phyloP scores from a whole-genome alignment of 2,113 vertebrate genomes.

The Brachirus orientalis region DNA sequence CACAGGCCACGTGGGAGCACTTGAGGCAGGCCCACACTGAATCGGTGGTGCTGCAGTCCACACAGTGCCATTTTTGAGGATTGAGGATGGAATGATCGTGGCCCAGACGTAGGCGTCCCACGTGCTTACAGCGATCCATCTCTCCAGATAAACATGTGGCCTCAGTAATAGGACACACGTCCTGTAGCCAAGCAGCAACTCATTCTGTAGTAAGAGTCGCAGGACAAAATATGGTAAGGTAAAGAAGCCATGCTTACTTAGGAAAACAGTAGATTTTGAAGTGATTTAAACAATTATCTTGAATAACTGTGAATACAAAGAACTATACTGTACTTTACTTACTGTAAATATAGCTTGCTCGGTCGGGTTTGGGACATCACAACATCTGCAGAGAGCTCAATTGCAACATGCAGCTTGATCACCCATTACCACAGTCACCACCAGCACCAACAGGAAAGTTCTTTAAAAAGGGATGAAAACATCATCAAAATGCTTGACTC shows the following conservation, averaged over 20 bases:
- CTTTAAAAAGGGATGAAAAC: conserved; percentile 28
- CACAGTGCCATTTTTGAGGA: conserved; percentile 96
- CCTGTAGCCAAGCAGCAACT: conserved; percentile 63
- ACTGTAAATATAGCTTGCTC: conserved; percentile 47
- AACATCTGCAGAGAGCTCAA: conserved; percentile 42
- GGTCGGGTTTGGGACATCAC: conserved; percentile 51
- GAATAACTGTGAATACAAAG: background rate
- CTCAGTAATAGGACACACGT: conserved; percentile 78
- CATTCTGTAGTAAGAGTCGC: conserved; percentile 59
- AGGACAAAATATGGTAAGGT: background rate
- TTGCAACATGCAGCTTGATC: conserved; percentile 26
- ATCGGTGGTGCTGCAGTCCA: conserved; percentile 92
- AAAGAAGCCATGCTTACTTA: background rate
- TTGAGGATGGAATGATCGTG: conserved; percentile 98
- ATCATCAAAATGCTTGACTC: background rate
- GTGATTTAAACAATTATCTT: no score
- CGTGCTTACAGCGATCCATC: conserved; percentile 99
- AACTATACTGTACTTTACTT: conserved; percentile 20
- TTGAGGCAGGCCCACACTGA: conserved; percentile 98
- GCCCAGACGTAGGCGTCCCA: conserved; percentile 94
- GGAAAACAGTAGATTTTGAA: no score
- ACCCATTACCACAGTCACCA: conserved; percentile 46
- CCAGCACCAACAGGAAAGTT: conserved; percentile 22
- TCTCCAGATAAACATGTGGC: conserved; percentile 79
- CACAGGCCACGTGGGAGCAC: conserved; percentile 97